Base-by-base conservation (phyloP, 2,113 vertebrate species). In the Cryptomyrus ogoouensis region DNA sequence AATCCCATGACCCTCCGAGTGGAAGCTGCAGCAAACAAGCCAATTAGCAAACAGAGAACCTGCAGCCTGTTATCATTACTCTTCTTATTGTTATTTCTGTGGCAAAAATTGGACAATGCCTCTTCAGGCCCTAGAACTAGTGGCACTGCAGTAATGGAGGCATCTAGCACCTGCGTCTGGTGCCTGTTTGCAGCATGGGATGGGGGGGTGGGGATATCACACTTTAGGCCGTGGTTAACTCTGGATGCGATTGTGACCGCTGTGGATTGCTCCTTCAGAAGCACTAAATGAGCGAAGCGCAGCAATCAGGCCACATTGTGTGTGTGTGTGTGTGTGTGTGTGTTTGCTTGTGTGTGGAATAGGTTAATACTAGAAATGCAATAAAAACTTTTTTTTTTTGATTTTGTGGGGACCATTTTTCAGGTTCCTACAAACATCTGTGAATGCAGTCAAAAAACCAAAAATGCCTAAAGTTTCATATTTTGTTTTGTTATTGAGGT, bases 1-100 rank as follows among this genome's bases (percentile, higher is more conserved):
- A 95, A 94, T 95, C 94, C 93, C 93, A 93, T 93, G 94, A 94
- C 94, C 94, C 94, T 94, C 93, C 88, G 91, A 94, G 92, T 92
- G 93, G 94, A 91, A 91, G 92, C 93, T 93, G 93, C 47, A 62
- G 56, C 90, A 92, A 90, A 93, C 90, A 92, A 93, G 90, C 93
- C 92, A 93, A 92, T 91, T 91, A 93, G 92, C 90, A 92, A 90
- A 89, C 91, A 91, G 91, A 91, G 91, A 90, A 91, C 89, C 88
- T 91, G 90, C 91, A 90, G 89, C 89, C 91, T 92, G 89, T 90
- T 93, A 92, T 92, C 91, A 91, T 91, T 92, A 88, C 90, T 88
- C 91, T 92, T 92, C 90, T 91, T 92, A 91, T 91, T 92, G 91
- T 92, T 93, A 91, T 91, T 91, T 84, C 15, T 84, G 89, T 91